Conservation (phyloP, 2,113 vertebrate genomes). For the Hoplias malabaricus region DNA sequence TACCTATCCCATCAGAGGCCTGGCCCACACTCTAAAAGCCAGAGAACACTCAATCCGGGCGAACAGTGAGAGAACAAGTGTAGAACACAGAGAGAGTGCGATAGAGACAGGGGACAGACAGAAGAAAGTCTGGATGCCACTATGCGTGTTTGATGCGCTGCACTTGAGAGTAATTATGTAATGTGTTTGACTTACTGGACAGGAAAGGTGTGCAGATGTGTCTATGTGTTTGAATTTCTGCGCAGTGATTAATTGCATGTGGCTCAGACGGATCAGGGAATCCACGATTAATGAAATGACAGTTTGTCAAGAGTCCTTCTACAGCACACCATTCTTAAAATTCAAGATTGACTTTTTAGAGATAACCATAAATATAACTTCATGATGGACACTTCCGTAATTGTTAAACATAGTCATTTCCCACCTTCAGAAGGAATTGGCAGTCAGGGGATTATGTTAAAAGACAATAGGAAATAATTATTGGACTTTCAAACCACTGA, state of each 20-base stretch:
- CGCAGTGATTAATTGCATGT: conserved; percentile 1
- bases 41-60: background rate
- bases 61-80: conserved; percentile 7
- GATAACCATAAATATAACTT: too few species aligned
- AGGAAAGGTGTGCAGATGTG: conserved; percentile 17
- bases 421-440: too few species aligned
- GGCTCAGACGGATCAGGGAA: conserved; percentile 11
- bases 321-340: background rate
- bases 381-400: too few species aligned
- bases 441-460: too few species aligned
- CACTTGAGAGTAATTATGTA: conserved; percentile 14
- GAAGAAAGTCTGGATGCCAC: background rate
- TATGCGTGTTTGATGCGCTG: conserved; percentile 14
- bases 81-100: conserved; percentile 12
- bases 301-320: background rate
- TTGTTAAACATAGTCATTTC: too few species aligned
- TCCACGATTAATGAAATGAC: background rate
- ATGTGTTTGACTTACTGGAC: conserved; percentile 1
- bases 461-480: too few species aligned
- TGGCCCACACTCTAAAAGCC: conserved; percentile 22
- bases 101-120: background rate
- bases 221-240: conserved; percentile 4
- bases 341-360: background rate
- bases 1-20: conserved; percentile 5
- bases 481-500: too few species aligned